Evolutionary conservation across 2,888 invertebrate species (phyloP).

Genomic region (Parnassius orleans): DNA sequence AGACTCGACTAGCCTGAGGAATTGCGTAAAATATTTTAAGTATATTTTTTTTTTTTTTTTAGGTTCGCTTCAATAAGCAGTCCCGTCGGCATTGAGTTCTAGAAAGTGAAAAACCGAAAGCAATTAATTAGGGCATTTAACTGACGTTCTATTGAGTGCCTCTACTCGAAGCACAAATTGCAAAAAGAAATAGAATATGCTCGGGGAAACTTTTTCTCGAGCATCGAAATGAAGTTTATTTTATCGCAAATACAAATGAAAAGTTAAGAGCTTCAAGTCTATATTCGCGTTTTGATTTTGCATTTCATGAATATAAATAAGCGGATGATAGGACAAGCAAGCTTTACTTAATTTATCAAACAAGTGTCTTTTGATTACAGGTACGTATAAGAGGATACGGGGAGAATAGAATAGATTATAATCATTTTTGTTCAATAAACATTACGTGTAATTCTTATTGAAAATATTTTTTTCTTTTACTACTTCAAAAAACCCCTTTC

Average conservation of each 20-base stretch:
- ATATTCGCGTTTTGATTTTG: constrained; percentile 12
- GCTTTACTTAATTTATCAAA: no score
- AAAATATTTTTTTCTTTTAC: no score
- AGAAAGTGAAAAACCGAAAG: constrained; percentile 18
- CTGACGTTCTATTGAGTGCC: constrained; percentile 22
- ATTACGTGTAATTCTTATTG: no score
- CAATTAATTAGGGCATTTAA: constrained; percentile 25
- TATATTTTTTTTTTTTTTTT: no score
- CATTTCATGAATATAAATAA: constrained; percentile 2
- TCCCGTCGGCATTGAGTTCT: neutral
- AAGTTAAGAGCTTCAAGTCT: constrained; percentile 5
- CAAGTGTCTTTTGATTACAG: no score
- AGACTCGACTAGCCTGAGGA: no score
- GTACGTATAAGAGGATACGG: no score
- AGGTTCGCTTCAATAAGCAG: constrained; percentile 5
- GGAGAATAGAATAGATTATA: no score
- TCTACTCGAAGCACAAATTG: constrained; percentile 16
- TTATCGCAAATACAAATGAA: constrained; percentile 23
- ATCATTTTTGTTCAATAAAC: no score
- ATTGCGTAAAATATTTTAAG: no score
- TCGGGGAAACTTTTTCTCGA: constrained; percentile 13
- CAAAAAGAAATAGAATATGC: constrained; percentile 16
- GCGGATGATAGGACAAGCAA: no score
- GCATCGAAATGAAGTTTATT: constrained; percentile 19
- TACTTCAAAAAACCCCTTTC: no score